Base-by-base conservation (phyloP, 2,113 vertebrate genomes). In the Hipposideros armiger region DNA sequence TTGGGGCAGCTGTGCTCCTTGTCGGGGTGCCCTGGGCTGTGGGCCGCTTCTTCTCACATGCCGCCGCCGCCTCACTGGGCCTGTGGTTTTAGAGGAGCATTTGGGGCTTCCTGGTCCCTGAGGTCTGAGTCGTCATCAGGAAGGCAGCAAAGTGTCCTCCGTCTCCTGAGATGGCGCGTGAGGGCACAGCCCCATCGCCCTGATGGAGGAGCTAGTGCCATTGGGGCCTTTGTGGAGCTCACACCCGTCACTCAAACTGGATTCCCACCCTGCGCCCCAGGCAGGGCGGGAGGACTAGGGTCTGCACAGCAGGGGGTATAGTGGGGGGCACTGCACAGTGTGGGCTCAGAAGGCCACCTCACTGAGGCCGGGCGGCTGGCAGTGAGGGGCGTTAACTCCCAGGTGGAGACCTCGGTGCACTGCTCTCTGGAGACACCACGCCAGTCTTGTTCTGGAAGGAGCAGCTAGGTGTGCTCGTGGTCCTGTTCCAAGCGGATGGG, bases 1-100 rank as follows among this genome's bases (percentile, higher is more conserved):
- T 17, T 10, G 30, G n/a, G 15, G 69, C 1, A n/a, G 74, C 70
- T 32, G 20, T 11, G 3, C 70, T 36, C 28, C 24, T 56, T 45
- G 7, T 30, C 10, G 62, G 52, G 52, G 9, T 14, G 24, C 19
- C 22, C 19, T 17, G 32, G 1, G 17, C 36, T 1, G 28, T 3
- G 13, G 7, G 0, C 7, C 1, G 0, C 30, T 16, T 52, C 19
- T 30, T 8, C 76, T 26, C 7, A 0, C 10, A 3, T 2, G 13
- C 14, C 9, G 10, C 36, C 66, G 74, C 26, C 50, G 54, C 3
- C 13, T 74, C 22, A 10, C 5, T n/a, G 45, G 45, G 14, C 58
- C 54, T 4, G 0, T 17, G 15, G 32, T 45, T 45, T 30, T n/a
- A 13, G 30, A 47, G 28, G 36, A 30, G 67, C 30, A 3, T 26